Base-by-base conservation (phyloP, 2,888 invertebrate species). In the Pharmacophagus antenor region DNA sequence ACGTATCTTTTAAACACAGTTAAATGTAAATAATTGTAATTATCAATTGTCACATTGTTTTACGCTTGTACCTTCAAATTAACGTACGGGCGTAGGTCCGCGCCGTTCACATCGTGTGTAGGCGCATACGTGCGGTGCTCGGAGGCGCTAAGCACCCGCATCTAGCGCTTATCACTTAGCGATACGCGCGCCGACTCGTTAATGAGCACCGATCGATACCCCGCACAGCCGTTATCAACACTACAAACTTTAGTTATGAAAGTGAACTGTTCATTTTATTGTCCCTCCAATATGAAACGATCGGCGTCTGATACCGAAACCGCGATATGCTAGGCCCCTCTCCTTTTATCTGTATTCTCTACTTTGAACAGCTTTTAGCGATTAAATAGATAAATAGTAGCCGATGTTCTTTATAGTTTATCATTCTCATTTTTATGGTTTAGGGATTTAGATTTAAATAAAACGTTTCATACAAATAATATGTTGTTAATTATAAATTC, bases 211-310 rank as follows among this genome's bases (percentile, higher is more conserved):
- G 87, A 76, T 76, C 77, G 72, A 77, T 74, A 84, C 77, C 79
- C 51, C 79, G 77, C 70, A 65, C 69, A 64, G 69, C 62, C 71
- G 74, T 88, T 89, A 89, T 89, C 88, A 78, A 76, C 85, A 88
- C 86, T 88, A 73, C 74, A 85, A 87, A 86, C 80, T 85, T 84
- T 72, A 75, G 77, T 82, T 84, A 82, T 82, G 82, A 84, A 67
- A 72, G 70, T 73, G 67, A 51, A 27, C 60, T 58, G 61, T 65
- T 27, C 41, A 22, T 22, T 50, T 54, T 55, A 53, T 58, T 58
- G 51, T 51, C 50, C 49, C 49, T 25, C 58, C 47, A 48, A 58
- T 23, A 54, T 49, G 51, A 21, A 27, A 20, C 37, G 17, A 21
- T 48, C 17, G 17, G 49, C 56, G 63, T 62, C 62, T 63, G 56